phyloP scores from a whole-genome alignment of 2,888 invertebrate genomes.

The Ennomos fuscantarius region DNA sequence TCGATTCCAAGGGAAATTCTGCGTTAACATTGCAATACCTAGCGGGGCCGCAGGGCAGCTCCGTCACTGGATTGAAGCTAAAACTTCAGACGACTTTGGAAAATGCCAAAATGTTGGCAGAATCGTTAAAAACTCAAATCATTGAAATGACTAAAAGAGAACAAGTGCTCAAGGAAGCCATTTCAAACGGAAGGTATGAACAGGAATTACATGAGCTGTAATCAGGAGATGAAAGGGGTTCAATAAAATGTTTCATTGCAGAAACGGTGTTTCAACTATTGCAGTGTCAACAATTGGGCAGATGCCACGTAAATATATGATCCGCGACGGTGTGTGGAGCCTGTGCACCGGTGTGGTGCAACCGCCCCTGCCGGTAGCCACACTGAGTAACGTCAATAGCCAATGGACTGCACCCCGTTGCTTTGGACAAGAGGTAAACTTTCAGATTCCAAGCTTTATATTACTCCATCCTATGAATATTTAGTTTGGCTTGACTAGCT shows the following conservation, averaged over 20 bases:
- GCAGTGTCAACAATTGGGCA: constrained; percentile 58
- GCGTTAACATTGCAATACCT: not conserved
- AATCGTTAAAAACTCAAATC: constrained; percentile 60
- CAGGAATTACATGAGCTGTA: not conserved
- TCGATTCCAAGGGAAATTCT: constrained; percentile 21
- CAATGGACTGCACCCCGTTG: constrained; percentile 56
- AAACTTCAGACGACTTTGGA: constrained; percentile 58
- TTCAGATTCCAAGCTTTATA: too few species aligned
- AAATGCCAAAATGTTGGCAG: constrained; percentile 57
- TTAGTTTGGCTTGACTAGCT: too few species aligned
- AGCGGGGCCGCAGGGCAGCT: too few species aligned
- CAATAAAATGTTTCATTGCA: constrained; percentile 32
- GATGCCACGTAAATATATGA: constrained; percentile 60
- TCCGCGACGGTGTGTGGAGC: constrained; percentile 68
- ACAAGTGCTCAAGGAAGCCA: constrained; percentile 62
- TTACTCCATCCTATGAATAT: too few species aligned
- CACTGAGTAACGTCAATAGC: too few species aligned
- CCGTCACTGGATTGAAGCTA: constrained; percentile 44
- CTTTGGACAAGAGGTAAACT: constrained; percentile 68
- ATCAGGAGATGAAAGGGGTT: too few species aligned
- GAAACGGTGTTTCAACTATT: constrained; percentile 65
- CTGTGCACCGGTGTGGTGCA: constrained; percentile 70
- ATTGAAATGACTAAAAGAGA: constrained; percentile 51
- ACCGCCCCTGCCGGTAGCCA: constrained; percentile 37
- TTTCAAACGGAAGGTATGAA: constrained; percentile 68